These are phyloP conservation scores for Macroramphosus scolopax DNA, from an alignment of 2,797 vertebrate species.

Conservation along the genomic window DNA sequence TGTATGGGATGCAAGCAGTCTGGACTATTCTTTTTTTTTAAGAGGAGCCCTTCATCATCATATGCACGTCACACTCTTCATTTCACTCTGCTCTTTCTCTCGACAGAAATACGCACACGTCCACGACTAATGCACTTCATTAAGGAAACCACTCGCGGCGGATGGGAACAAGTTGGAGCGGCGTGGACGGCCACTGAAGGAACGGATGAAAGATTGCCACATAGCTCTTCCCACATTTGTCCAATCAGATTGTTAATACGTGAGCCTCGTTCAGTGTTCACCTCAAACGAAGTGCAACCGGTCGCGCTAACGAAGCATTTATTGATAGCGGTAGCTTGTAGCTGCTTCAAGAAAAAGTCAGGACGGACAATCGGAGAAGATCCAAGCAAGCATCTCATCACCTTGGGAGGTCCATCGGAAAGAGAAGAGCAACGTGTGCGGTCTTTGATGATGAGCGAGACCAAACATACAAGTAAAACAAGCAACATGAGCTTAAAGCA, in stretches of 20 bases:
- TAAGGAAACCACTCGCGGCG: conserved; percentile 41
- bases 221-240: conserved; percentile 13
- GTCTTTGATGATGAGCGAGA: conserved; percentile 17
- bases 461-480: conserved; percentile 27
- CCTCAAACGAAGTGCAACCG: conserved; percentile 20
- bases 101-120: conserved; percentile 20
- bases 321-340: conserved; percentile 27
- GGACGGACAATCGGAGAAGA: no score
- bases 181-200: conserved; percentile 13
- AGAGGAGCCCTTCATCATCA: conserved; percentile 29
- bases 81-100: conserved; percentile 28
- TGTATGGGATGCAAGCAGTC: conserved; percentile 32
- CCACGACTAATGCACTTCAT: conserved; percentile 52
- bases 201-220: conserved; percentile 23
- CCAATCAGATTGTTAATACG: conserved; percentile 17
- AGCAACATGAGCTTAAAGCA: conserved; percentile 22
- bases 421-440: conserved; percentile 25
- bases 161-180: conserved; percentile 30
- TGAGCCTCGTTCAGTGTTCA: conserved; percentile 29
- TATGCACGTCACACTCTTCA: conserved; percentile 39
- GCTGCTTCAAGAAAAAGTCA: conserved; percentile 31
- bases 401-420: conserved; percentile 54
- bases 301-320: no score
- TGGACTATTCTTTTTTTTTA: conserved; percentile 7
- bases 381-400: conserved; percentile 9